Evolutionary conservation across 1,140 invertebrate species (phyloP).

Genomic region (Mercenaria mercenaria): DNA sequence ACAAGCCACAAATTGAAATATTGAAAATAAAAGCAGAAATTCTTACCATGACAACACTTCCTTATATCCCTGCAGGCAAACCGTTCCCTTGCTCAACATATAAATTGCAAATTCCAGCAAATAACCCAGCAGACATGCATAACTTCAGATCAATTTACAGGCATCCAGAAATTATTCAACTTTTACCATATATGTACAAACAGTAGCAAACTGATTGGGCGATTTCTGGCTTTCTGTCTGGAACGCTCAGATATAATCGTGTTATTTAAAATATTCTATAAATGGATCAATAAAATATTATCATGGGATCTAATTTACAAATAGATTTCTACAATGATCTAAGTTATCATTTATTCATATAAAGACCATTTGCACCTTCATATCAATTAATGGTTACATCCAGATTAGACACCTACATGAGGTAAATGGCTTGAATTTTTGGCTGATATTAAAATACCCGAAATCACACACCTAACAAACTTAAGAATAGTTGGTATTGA

Average conservation of each 20-base stretch:
- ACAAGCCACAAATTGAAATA: no score
- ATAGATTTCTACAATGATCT: not conserved
- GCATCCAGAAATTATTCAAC: not conserved
- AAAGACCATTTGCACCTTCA: no score
- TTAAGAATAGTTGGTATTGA: no score
- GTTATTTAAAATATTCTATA: constrained; percentile 16
- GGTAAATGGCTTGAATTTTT: no score
- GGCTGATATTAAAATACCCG: no score
- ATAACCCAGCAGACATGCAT: not conserved
- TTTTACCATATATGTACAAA: constrained; percentile 8
- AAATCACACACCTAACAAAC: no score
- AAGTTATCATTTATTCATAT: no score
- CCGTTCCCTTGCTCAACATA: not conserved
- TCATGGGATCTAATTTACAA: not conserved
- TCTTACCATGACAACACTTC: not conserved
- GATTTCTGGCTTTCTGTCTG: not conserved
- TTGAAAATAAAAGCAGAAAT: no score
- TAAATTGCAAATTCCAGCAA: not conserved
- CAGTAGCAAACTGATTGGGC: not conserved
- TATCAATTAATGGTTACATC: no score
- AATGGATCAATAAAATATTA: not conserved
- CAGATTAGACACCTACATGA: no score
- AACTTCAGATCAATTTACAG: constrained; percentile 10
- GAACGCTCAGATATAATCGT: not conserved
- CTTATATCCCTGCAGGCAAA: not conserved